Evolutionary conservation across 2,113 vertebrate species (phyloP).

Genomic region (Polypterus senegalus): DNA sequence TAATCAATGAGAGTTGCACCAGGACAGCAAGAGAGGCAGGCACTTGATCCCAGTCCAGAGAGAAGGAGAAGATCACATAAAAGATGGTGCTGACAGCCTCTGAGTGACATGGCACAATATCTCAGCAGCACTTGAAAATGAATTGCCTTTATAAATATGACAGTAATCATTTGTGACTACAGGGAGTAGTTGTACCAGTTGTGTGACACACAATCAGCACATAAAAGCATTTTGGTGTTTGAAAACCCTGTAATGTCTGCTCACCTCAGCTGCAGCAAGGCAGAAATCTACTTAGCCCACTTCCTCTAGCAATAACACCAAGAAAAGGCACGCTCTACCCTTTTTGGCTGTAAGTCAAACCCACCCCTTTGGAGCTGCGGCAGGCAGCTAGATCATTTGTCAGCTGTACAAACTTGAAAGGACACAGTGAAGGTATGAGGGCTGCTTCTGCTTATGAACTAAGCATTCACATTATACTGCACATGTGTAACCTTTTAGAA

Average conservation of each 20-base stretch:
- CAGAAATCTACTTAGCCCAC: neutral
- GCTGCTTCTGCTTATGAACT: neutral
- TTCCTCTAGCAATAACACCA: neutral
- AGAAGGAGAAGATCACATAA: constrained; percentile 5
- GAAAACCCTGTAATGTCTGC: constrained; percentile 20
- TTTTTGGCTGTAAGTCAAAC: neutral
- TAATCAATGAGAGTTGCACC: constrained; percentile 4
- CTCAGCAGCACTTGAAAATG: constrained; percentile 24
- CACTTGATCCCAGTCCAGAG: constrained; percentile 1
- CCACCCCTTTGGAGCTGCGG: neutral
- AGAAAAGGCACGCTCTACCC: neutral
- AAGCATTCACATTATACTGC: neutral
- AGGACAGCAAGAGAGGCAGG: neutral
- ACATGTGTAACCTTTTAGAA: neutral
- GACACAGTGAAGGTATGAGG: neutral
- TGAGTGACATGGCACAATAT: constrained; percentile 18
- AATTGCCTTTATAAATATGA: constrained; percentile 17
- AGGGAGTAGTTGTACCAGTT: constrained; percentile 6
- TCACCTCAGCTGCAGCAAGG: constrained; percentile 5
- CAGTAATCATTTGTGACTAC: constrained; percentile 18
- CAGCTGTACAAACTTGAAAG: constrained; percentile 1
- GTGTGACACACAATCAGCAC: constrained; percentile 4
- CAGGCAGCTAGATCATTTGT: neutral
- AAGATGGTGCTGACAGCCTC: constrained; percentile 7
- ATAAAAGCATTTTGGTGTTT: constrained; percentile 27